phyloP scores from a whole-genome alignment of 2,888 invertebrate species.

The Thumatha senex region DNA sequence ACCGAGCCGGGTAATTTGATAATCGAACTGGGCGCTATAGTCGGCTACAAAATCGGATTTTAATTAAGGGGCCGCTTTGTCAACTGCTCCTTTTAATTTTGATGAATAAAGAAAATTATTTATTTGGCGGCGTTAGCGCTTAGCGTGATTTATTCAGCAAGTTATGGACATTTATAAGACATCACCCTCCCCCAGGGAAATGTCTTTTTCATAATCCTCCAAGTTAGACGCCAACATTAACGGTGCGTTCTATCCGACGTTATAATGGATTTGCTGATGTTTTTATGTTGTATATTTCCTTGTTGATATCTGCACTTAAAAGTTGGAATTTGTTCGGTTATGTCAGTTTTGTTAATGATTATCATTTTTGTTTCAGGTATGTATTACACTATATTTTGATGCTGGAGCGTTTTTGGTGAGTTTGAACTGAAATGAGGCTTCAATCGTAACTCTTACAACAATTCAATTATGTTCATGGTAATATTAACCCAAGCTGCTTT shows the following conservation, averaged over 20 bases:
- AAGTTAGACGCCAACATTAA: conserved; percentile 56
- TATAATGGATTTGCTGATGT: conserved; percentile 38
- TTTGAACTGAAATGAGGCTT: background rate
- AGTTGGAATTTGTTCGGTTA: conserved; percentile 1
- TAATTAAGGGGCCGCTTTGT: conserved; percentile 78
- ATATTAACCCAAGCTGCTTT: background rate
- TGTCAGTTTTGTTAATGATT: conserved; percentile 12
- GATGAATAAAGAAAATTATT: conserved; percentile 82
- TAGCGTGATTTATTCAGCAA: conserved; percentile 74
- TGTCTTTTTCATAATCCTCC: conserved; percentile 66
- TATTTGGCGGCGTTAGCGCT: conserved; percentile 75
- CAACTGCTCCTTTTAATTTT: conserved; percentile 81
- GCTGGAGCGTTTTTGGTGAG: conserved; percentile 17
- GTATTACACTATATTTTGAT: conserved; percentile 17
- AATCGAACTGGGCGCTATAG: conserved; percentile 59
- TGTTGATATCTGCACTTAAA: conserved; percentile 18
- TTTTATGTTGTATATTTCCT: conserved; percentile 18
- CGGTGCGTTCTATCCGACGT: conserved; percentile 36
- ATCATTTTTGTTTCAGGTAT: conserved; percentile 46
- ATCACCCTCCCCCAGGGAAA: conserved; percentile 58
- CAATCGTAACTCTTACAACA: background rate
- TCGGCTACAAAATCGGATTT: conserved; percentile 65
- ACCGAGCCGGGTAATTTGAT: conserved; percentile 49
- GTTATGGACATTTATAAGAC: conserved; percentile 68
- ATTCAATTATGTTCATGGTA: background rate